Base-by-base conservation (phyloP, 2,888 invertebrate genomes). In the Acrocera orbiculus region DNA sequence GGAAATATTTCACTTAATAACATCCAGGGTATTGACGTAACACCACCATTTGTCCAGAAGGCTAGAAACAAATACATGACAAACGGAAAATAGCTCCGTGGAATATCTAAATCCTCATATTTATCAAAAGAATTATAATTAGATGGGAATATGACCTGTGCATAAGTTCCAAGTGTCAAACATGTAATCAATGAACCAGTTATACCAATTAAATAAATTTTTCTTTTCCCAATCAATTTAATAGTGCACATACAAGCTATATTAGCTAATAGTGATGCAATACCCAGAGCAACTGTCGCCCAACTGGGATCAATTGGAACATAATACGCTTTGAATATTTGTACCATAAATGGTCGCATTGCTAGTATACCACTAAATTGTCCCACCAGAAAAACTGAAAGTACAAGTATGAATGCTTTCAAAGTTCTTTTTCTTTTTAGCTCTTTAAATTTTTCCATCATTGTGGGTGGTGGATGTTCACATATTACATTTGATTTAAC, bases 1-100 rank as follows among this genome's bases (percentile, higher is more conserved):
- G 69, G 68, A 42, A 69, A 70, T 6, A 70, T 62, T 51, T 70
- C 69, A 36, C 67, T 66, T 6, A 69, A 54, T 27, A 69, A 44
- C 37, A 67, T 62, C 69, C 69, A 70, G 2, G 68, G 66, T 11
- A 69, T 52, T 10, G 62, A 61, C 4, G 61, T 52, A 6, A 56
- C 46, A 1, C 56, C 57, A 7, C 50, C 32, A 35, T 41, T 40
- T 10, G 40, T 40, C 28, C 37, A 44, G 27, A 42, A 44, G 16
- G 39, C 37, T 5, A 44, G 25, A 10, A 39, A 32, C 14, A 42
- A 39, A 23, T 44, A 41, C 4, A 35, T 36, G 3, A 42, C 28
- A 40, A 64, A 62, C 0, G 64, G 64, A 3, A 44, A 32, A 24
- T 32, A 36, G 22, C 39, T 37, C 9, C 17, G 2, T 11, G 31